Evolutionary conservation across 1,140 invertebrate species (phyloP), one percentile per base, ranked within the genome.

Genomic region (Wiebesia pumilae): DNA sequence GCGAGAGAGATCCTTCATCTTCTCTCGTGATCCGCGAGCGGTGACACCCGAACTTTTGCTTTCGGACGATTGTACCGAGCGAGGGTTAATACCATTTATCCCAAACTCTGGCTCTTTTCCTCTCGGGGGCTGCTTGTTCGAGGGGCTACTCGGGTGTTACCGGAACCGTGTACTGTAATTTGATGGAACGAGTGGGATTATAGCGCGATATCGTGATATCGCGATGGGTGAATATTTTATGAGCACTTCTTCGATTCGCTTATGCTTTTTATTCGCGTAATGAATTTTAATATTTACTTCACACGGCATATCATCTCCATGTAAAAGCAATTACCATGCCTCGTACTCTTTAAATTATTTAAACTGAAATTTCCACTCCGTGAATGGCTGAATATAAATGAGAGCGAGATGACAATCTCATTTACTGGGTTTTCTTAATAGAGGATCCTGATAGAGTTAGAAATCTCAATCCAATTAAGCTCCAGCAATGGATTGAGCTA

Each of bases 281-380:
- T 75, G 71, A 2, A n/a, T 75, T 43, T 75, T 43, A 27, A 75
- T 75, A 43, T n/a, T 43, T 43, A 62, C 58, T 38, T 73, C 69
- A 24, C 33, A 21, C 33, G 69, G 33, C 30, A 71, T 33, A 33
- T 33, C 27, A 12, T 69, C 30, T 69, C 19, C 1, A 12, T 35
- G n/a, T 16, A 3, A 21, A 35, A 69, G 12, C 67, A 35, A 69
- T 69, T n/a, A 69, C 10, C 35, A n/a, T 4, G 67, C 12, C 0
- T 35, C 14, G 30, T 14, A 0, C 30, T 3, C 51, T 54, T 54
- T 9, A 54, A 54, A 54, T 54, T 54, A 54, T 19, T 54, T 19
- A 14, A 19, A 9, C 51, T 69, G n/a, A 33, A 69, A 30, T 30
- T 69, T 69, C 30, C 12, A 35, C n/a, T 35, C 67, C 19, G 19